Evolutionary conservation across 2,797 vertebrate species (phyloP), one percentile per base, ranked within the genome.

Genomic region (Nothura maculosa): DNA sequence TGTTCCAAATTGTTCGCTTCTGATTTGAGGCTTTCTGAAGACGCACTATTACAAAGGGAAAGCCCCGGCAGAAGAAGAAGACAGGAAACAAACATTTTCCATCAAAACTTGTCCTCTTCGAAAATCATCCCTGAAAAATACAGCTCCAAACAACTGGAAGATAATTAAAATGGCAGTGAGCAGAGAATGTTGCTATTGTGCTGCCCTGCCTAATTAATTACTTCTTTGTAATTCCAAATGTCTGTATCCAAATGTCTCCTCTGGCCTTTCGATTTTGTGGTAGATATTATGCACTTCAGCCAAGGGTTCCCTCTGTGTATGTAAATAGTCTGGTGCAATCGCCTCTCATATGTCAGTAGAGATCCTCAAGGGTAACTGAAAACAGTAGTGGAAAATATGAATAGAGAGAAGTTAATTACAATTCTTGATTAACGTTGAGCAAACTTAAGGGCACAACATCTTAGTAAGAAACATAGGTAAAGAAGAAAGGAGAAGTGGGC

Each of bases 141-240:
- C 6, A 85, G 28, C 79, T 85, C 62, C 85, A 93, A 94, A 84
- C 75, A 95, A 82, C 80, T 6, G 85, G 64, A 85, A 93, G 47
- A 28, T 82, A 89, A 96, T 91, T 43, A 81, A 92, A 92, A 85
- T 60, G 42, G 9, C 30, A 45, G 84, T 69, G 24, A 42, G 68
- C 45, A 61, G 28, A 91, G 4, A 72, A 48, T 32, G 25, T 32
- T 88, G 64, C 28, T 86, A 87, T 64, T 86, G 45, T 55, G 27
- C 20, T 20, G 2, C 68, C 40, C 64, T 62, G 62, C 2, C 3
- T 75, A 62, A 89, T 70, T 76, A 78, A 89, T 67, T 36, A 64
- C 55, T 88, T 43, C 43, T 87, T 94, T 75, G 54, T 85, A 45
- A 82, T 85, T 85, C 43, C 7, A 22, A 50, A 22, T 55, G 28